These are phyloP conservation scores for Gymnocypris eckloni DNA, from an alignment of 2,797 vertebrate genomes.

Conservation along the genomic window DNA sequence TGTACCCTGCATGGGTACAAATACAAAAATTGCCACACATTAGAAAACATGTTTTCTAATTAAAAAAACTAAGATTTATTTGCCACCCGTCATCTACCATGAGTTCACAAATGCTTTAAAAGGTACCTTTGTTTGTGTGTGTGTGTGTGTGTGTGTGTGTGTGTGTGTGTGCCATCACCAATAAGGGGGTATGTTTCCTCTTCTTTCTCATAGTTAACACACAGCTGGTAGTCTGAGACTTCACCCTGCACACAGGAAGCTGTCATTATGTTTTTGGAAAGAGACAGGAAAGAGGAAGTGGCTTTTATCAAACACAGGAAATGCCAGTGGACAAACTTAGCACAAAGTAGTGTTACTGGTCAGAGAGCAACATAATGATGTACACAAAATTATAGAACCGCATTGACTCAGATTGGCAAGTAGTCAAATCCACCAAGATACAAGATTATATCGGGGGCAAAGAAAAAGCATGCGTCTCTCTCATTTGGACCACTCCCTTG, in stretches of 20 bases:
- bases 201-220: conserved; percentile 77
- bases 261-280: conserved; percentile 47
- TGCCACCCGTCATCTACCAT: background rate
- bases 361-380: background rate
- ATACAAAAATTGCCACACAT: background rate
- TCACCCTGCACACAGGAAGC: conserved; percentile 67
- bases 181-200: conserved; percentile 76
- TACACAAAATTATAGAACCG: background rate
- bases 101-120: background rate
- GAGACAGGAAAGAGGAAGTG: conserved; percentile 58
- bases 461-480: background rate
- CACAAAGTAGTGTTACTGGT: conserved; percentile 2
- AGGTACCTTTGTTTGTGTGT: background rate
- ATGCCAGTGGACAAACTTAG: conserved; percentile 44
- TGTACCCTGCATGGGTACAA: background rate
- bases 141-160: too few relatives aligned
- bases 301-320: conserved; percentile 56
- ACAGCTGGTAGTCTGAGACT: conserved; percentile 75
- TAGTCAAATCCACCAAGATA: background rate
- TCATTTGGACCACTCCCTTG: background rate
- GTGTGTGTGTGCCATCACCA: conserved; percentile 64
- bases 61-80: background rate
- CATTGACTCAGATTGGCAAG: background rate
- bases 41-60: background rate
- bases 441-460: background rate